phyloP scores from a whole-genome alignment of 2,113 vertebrate species.

The Platycercus adscitus region DNA sequence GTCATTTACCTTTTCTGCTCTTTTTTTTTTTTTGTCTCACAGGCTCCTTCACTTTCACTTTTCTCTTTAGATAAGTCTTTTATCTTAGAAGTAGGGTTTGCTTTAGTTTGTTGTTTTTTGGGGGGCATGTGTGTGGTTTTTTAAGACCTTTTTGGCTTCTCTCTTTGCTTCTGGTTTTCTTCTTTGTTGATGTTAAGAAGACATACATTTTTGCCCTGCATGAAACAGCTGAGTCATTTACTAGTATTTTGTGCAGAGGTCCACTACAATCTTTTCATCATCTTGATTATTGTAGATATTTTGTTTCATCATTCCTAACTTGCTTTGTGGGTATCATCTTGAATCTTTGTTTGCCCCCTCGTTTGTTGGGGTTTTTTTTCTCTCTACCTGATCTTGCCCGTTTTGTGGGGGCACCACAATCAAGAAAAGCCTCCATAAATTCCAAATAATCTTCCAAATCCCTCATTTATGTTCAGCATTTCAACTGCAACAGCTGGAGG shows the following conservation, averaged over 20 bases:
- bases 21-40: background rate
- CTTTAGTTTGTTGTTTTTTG: background rate
- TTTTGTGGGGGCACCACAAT: background rate
- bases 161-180: background rate
- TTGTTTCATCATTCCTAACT: background rate
- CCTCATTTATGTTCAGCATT: background rate
- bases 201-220: background rate
- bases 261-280: background rate
- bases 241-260: background rate
- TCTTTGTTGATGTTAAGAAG: background rate
- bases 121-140: background rate
- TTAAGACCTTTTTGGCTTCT: background rate
- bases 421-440: background rate
- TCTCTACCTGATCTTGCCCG: background rate
- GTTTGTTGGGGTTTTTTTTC: fast-evolving
- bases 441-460: background rate
- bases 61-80: background rate
- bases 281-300: background rate
- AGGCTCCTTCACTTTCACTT: background rate
- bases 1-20: background rate
- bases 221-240: background rate
- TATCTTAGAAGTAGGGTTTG: background rate
- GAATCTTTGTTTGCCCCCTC: background rate
- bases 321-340: background rate
- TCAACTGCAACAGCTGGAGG: background rate